These are phyloP conservation scores for Chrysomallon squamiferum DNA, from an alignment of 1,140 invertebrate genomes.

Conservation along the genomic window DNA sequence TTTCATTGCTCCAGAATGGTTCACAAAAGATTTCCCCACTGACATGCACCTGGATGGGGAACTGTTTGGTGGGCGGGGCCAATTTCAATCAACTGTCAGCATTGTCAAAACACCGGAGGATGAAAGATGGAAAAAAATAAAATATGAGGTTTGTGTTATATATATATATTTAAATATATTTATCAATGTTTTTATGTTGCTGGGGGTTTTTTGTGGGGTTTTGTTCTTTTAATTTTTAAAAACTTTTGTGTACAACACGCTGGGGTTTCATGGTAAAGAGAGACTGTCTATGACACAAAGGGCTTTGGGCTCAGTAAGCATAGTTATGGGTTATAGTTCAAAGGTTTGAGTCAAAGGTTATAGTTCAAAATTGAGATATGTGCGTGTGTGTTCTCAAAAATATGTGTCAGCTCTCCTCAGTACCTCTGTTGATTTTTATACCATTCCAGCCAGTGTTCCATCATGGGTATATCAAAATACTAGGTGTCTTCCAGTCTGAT, in stretches of 20 bases:
- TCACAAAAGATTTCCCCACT: constrained; percentile 49
- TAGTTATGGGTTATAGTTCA: no score
- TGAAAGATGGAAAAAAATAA: constrained; percentile 51
- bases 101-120: constrained; percentile 54
- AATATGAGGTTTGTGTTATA: constrained; percentile 49
- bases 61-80: constrained; percentile 54
- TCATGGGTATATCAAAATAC: no score
- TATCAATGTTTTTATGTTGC: not conserved
- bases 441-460: no score
- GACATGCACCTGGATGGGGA: constrained; percentile 55
- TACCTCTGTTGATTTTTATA: no score
- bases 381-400: no score
- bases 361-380: no score
- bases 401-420: no score
- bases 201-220: not conserved
- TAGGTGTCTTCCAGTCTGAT: no score
- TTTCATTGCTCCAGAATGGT: constrained; percentile 56
- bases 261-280: no score
- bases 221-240: not conserved
- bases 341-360: no score
- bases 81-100: constrained; percentile 57
- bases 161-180: not conserved
- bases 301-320: no score
- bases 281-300: no score
- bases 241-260: not conserved